A percentile compares a stretch with the other conserved stretches of the same genome.
Conservation (phyloP, 2,113 vertebrate genomes). For the Rhipidura dahli region DNA sequence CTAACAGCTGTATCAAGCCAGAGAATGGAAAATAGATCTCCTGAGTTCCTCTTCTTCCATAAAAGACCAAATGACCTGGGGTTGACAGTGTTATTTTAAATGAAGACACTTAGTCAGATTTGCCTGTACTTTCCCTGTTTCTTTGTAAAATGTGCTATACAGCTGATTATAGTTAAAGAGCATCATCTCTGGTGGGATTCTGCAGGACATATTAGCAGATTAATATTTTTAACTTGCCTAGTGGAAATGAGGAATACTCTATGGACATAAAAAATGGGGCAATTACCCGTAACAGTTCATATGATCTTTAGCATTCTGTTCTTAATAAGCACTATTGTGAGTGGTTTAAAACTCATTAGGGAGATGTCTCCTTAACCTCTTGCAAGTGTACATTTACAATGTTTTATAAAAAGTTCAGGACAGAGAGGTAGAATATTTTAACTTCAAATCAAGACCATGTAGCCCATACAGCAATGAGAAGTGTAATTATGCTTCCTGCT, state of each 20-base stretch:
- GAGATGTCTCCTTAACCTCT: neutral
- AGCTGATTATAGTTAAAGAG: neutral
- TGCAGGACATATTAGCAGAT: neutral
- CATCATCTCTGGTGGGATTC: neutral
- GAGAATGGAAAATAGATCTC: slow-evolving; percentile 32
- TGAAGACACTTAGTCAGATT: neutral
- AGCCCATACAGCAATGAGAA: neutral
- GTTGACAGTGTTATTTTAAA: neutral
- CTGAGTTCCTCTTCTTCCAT: neutral
- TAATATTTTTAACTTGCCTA: neutral
- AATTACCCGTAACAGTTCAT: neutral
- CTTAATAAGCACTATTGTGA: neutral
- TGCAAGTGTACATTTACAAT: neutral
- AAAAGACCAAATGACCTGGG: neutral
- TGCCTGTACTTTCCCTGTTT: neutral
- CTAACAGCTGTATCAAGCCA: slow-evolving; percentile 34
- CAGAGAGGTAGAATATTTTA: neutral
- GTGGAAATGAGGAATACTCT: neutral
- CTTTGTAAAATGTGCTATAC: neutral
- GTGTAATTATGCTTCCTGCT: neutral
- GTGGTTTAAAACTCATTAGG: neutral
- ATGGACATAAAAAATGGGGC: neutral
- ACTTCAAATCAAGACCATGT: neutral
- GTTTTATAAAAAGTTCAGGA: neutral
- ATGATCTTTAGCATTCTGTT: neutral